A percentile compares a stretch with the other conserved stretches of the same genome.
Conservation (phyloP, 2,888 invertebrate genomes). For the Trachelus tabidus region DNA sequence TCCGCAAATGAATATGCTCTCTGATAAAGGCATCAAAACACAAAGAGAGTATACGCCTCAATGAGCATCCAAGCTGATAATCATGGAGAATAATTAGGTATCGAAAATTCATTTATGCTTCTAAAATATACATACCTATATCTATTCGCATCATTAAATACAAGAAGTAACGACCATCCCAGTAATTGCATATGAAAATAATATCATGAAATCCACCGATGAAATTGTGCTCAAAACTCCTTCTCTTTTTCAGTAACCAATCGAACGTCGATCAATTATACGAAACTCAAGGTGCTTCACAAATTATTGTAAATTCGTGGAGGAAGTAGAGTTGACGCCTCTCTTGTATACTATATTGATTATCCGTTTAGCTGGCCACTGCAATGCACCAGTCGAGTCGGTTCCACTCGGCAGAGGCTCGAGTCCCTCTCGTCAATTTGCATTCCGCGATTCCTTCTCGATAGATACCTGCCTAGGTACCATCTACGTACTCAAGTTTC, state of each 20-base stretch:
- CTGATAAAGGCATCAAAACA: not conserved
- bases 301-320: conserved; percentile 39
- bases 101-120: not conserved
- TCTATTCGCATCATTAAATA: too few species aligned
- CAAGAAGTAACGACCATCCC: too few species aligned
- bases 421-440: conserved; percentile 45
- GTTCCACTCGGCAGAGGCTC: conserved; percentile 29
- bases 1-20: not conserved
- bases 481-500: conserved; percentile 24
- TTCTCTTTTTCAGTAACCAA: conserved; percentile 19
- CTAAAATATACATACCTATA: not conserved
- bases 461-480: conserved; percentile 30
- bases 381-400: conserved; percentile 57
- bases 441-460: conserved; percentile 40
- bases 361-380: conserved; percentile 55
- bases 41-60: not conserved
- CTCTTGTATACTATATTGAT: conserved; percentile 49
- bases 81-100: not conserved
- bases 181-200: too few species aligned
- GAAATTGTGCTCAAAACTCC: conserved; percentile 43
- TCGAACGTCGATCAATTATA: conserved; percentile 42
- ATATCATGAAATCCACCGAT: conserved; percentile 29
- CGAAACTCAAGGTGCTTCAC: conserved; percentile 19
- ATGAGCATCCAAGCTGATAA: not conserved
- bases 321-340: conserved; percentile 49